phyloP scores from a whole-genome alignment of 2,113 vertebrate genomes.

The Heterotis niloticus region DNA sequence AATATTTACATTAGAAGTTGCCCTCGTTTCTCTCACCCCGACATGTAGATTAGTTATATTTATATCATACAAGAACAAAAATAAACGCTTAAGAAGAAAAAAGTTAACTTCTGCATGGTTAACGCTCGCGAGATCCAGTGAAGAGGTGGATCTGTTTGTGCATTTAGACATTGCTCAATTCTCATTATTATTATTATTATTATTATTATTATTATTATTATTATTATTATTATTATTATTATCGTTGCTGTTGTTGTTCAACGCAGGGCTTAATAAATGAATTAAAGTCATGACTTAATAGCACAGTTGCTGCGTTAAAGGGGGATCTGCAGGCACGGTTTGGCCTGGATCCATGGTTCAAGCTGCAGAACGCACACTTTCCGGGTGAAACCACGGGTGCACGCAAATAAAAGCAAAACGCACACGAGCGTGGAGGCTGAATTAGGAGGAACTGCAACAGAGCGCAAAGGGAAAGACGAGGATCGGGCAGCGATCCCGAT shows the following conservation, averaged over 20 bases:
- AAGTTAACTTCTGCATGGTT: slow-evolving; percentile 22
- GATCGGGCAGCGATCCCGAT: slow-evolving; percentile 39
- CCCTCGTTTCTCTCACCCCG: neutral
- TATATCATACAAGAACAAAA: slow-evolving; percentile 6
- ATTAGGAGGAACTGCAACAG: slow-evolving; percentile 8
- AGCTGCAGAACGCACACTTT: neutral
- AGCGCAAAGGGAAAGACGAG: neutral
- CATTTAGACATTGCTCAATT: no score
- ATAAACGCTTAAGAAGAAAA: neutral
- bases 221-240: no score
- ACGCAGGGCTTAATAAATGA: slow-evolving; percentile 3
- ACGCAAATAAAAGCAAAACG: slow-evolving; percentile 23
- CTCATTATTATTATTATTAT: no score
- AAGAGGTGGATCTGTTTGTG: neutral
- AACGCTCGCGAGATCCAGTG: slow-evolving; percentile 12
- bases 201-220: no score
- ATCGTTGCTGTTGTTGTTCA: neutral
- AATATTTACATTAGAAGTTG: neutral
- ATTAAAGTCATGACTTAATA: slow-evolving; percentile 1
- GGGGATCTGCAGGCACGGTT: neutral
- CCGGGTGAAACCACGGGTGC: slow-evolving; percentile 12
- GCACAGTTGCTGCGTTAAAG: neutral
- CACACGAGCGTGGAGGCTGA: slow-evolving; percentile 13
- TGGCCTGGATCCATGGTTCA: neutral
- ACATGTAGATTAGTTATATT: neutral